Evolutionary conservation across 1,140 invertebrate genomes (phyloP).

Genomic region (Leptinotarsa lineolata): DNA sequence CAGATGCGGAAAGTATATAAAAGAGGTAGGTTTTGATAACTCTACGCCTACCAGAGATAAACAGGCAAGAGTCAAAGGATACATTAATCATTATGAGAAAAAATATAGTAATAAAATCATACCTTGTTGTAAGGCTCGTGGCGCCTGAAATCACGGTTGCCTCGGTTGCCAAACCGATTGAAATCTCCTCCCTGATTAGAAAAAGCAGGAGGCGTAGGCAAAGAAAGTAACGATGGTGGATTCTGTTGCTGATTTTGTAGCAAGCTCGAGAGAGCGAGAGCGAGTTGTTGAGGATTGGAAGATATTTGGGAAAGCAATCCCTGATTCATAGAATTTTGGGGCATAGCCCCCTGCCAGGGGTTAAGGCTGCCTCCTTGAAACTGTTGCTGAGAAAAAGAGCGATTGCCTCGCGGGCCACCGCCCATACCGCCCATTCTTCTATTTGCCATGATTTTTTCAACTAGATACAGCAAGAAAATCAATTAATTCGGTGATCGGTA

Average conservation of each 20-base stretch:
- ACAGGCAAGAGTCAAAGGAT: background rate
- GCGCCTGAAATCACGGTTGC: slow-evolving; percentile 52
- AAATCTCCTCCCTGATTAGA: slow-evolving; percentile 51
- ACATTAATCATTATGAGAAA: background rate
- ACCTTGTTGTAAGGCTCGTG: slow-evolving; percentile 55
- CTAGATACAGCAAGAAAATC: slow-evolving; percentile 45
- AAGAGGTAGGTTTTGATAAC: slow-evolving; percentile 17
- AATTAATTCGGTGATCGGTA: slow-evolving; percentile 22
- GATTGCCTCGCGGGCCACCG: slow-evolving; percentile 45
- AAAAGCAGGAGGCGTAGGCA: slow-evolving; percentile 52
- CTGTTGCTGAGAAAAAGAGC: slow-evolving; percentile 49
- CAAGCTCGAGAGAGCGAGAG: slow-evolving; percentile 54
- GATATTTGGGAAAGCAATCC: slow-evolving; percentile 47
- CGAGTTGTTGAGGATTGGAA: slow-evolving; percentile 52
- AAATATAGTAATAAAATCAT: slow-evolving; percentile 37
- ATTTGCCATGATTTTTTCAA: slow-evolving; percentile 51
- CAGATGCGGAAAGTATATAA: no score
- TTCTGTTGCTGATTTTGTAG: slow-evolving; percentile 52
- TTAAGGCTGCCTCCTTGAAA: slow-evolving; percentile 51
- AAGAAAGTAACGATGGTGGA: slow-evolving; percentile 55
- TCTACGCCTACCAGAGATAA: slow-evolving; percentile 17
- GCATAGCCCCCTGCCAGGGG: slow-evolving; percentile 52
- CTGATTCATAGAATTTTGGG: slow-evolving; percentile 46
- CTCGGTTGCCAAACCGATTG: slow-evolving; percentile 51
- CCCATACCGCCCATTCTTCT: slow-evolving; percentile 50